These are phyloP conservation scores for Helicoverpa zea DNA, from an alignment of 1,140 invertebrate genomes.

Conservation along the genomic window DNA sequence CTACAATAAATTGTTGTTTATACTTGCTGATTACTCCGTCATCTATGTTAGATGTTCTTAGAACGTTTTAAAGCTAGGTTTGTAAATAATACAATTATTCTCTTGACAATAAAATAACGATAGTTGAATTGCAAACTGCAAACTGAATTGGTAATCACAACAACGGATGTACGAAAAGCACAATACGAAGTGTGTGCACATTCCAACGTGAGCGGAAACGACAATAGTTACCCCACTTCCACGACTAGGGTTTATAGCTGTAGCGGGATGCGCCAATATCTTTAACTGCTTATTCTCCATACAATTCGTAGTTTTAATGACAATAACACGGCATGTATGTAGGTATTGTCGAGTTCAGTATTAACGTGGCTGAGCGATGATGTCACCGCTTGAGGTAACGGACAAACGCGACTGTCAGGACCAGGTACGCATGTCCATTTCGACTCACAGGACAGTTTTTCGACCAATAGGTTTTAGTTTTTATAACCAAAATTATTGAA, in stretches of 20 bases:
- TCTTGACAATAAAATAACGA: background rate
- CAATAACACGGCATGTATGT: constrained; percentile 43
- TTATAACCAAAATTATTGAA: background rate
- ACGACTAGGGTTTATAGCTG: constrained; percentile 29
- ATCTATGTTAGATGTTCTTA: background rate
- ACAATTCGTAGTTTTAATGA: constrained; percentile 52
- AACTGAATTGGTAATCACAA: constrained; percentile 20
- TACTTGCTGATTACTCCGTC: background rate
- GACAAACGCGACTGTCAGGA: constrained; percentile 49
- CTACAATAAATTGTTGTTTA: constrained; percentile 9
- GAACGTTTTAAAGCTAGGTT: background rate
- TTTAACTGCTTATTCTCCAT: constrained; percentile 42
- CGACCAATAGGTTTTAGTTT: background rate
- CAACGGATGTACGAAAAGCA: constrained; percentile 41
- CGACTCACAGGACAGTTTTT: constrained; percentile 20
- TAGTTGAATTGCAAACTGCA: background rate
- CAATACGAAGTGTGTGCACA: constrained; percentile 14
- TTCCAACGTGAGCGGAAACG: constrained; percentile 36
- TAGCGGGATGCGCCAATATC: constrained; percentile 36
- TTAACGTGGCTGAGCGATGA: constrained; percentile 70
- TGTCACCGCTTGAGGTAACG: constrained; percentile 72
- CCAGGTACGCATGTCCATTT: constrained; percentile 2
- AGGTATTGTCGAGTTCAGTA: constrained; percentile 61
- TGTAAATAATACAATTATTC: background rate
- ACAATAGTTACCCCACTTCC: constrained; percentile 43